Base-by-base conservation (phyloP, 2,888 invertebrate genomes). In the Thalpophila matura region DNA sequence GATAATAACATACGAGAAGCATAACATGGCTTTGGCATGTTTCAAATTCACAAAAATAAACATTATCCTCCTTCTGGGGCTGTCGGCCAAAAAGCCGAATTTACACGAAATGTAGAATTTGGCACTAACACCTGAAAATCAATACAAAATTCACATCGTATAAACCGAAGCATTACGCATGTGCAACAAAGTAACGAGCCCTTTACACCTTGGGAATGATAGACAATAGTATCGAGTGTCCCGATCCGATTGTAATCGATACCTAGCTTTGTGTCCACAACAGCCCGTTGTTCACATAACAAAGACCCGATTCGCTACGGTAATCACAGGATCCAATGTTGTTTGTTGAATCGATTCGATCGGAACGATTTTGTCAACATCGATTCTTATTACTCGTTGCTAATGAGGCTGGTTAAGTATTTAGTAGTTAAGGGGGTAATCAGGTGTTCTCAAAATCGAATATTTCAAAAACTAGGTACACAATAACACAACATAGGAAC, bases 191-290 rank as follows among this genome's bases (percentile, higher is more conserved):
- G 38, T 40, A 62, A 31, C 14, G 26, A 35, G 20, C 22, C 43
- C 20, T 43, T 20, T 16, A 58, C 38, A 24, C 49, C 56, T 38
- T 57, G 59, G 57, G 57, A 68, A 68, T 49, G 26, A 49, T 43
- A 72, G 51, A 37, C 27, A 56, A 51, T n/a, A 26, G 20, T 60
- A 37, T 64, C 50, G 62, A 72, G 68, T 59, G 31, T 38, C 56
- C n/a, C 10, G 49, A 51, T 63, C 35, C 31, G 54, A 60, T 47
- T 73, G 69, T 60, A 69, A 74, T 74, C 69, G 69, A 74, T 72
- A 49, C 16, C 43, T 42, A 38, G 24, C 43, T 35, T 37, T 37
- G 66, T 73, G 56, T 53, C 35, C 45, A 51, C 37, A 74, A 69
- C 56, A 69, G 31, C 24, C 24, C 29, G 74, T 64, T 64, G 60